Percentiles rank a stretch among this genome's conserved stretches.
Evolutionary conservation across 2,888 invertebrate species (phyloP).

Genomic region (Acanthosepion pharaonis): DNA sequence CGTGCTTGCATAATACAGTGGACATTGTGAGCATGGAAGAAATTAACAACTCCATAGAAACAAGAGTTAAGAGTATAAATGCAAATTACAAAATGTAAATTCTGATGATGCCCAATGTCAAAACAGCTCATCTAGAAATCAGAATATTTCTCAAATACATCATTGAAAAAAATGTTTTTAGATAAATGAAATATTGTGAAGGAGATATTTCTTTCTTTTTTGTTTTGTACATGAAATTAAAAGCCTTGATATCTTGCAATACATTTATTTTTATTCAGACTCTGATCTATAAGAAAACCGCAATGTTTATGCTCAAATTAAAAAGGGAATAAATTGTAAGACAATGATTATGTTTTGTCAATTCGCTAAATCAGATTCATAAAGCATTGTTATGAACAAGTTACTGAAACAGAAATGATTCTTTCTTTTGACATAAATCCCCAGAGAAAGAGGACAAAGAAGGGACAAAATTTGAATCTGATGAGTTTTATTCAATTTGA

Average conservation of each 20-base stretch:
- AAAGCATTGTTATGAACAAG: not conserved
- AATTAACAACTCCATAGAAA: not conserved
- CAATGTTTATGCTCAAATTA: not conserved
- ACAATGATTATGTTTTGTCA: not conserved
- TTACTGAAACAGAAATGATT: not conserved
- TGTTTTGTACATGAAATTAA: not conserved
- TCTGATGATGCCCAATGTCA: not conserved
- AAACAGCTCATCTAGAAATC: not conserved
- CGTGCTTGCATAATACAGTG: not conserved
- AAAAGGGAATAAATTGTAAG: not conserved
- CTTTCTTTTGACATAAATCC: not conserved
- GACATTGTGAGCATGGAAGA: not conserved
- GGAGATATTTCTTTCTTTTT: not conserved
- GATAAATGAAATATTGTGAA: not conserved
- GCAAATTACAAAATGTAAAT: constrained; percentile 16
- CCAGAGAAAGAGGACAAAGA: not conserved
- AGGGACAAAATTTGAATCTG: not conserved
- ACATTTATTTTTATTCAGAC: not conserved
- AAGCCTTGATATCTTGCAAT: not conserved
- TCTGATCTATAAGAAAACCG: not conserved
- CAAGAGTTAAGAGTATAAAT: not conserved
- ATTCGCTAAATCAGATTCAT: not conserved
- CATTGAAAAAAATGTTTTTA: not conserved
- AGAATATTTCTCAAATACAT: not conserved
- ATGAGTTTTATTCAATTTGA: too few species aligned